A percentile compares a stretch with the other conserved stretches of the same genome.
Evolutionary conservation across 1,140 invertebrate species (phyloP).

Genomic region (Caerostris darwini): DNA sequence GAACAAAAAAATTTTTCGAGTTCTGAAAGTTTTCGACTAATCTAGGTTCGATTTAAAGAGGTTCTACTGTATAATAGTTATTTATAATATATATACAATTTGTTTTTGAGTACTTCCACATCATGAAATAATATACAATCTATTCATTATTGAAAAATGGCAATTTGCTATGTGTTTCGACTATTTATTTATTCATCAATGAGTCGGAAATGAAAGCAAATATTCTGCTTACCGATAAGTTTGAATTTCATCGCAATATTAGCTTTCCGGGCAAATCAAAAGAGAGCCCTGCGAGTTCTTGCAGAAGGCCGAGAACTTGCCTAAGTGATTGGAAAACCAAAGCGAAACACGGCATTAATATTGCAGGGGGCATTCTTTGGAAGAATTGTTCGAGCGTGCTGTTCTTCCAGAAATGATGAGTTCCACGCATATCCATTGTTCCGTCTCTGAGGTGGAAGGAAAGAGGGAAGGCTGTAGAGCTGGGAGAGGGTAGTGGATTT

Average conservation of each 20-base stretch:
- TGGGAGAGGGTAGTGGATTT: background rate
- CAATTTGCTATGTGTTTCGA: background rate
- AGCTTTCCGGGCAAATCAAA: background rate
- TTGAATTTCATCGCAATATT: background rate
- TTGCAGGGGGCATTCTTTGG: background rate
- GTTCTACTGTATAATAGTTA: too few species aligned
- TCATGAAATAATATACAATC: too few species aligned
- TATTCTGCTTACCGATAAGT: background rate
- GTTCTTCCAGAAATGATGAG: background rate
- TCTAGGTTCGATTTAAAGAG: too few species aligned
- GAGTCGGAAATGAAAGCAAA: background rate
- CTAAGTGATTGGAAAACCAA: constrained; percentile 3
- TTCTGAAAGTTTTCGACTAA: too few species aligned
- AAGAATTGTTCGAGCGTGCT: constrained; percentile 8
- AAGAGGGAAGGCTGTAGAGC: background rate
- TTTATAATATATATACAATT: too few species aligned
- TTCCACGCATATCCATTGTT: background rate
- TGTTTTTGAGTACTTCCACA: too few species aligned
- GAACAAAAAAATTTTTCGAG: too few species aligned
- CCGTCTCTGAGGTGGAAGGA: background rate
- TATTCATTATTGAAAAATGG: too few species aligned
- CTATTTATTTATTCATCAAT: background rate
- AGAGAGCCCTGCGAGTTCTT: too few species aligned
- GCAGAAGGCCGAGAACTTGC: background rate
- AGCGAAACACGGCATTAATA: constrained; percentile 3